Percentiles rank a stretch among this genome's conserved stretches.
Conservation (phyloP, 2,888 invertebrate genomes). For the Drosophila yooni region DNA sequence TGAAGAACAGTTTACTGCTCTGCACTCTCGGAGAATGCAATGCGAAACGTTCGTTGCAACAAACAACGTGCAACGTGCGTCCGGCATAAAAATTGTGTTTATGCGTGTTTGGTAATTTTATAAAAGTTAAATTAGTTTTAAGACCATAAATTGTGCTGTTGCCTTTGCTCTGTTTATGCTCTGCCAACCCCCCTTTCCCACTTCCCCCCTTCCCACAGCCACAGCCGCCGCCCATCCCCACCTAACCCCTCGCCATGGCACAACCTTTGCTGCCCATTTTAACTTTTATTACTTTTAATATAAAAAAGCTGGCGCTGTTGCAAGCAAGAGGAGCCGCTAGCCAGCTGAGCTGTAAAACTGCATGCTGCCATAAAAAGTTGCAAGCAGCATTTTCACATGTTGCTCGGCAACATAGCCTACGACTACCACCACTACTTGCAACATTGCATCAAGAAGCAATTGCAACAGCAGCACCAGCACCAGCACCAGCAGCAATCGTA, state of each 20-base stretch:
- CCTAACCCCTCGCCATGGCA: not conserved
- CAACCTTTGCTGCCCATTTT: slow-evolving; percentile 66
- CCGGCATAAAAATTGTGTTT: slow-evolving; percentile 82
- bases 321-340: slow-evolving; percentile 52
- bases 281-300: slow-evolving; percentile 81
- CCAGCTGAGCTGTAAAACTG: slow-evolving; percentile 74
- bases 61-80: slow-evolving; percentile 66
- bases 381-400: slow-evolving; percentile 62
- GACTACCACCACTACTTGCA: slow-evolving; percentile 15
- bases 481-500: slow-evolving; percentile 60
- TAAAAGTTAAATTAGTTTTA: slow-evolving; percentile 81
- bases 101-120: slow-evolving; percentile 81
- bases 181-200: not conserved
- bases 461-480: slow-evolving; percentile 26
- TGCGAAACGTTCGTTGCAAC: slow-evolving; percentile 48
- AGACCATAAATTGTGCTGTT: slow-evolving; percentile 76
- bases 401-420: slow-evolving; percentile 52
- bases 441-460: slow-evolving; percentile 44
- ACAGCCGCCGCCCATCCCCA: not conserved
- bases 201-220: not conserved
- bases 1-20: slow-evolving; percentile 73
- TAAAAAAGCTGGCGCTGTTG: slow-evolving; percentile 70
- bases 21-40: slow-evolving; percentile 44
- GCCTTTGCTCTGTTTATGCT: slow-evolving; percentile 19
- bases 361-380: slow-evolving; percentile 76